Evolutionary conservation across 2,888 invertebrate genomes (phyloP), one percentile per base, ranked within the genome.

Genomic region (Osmoderma eremita): DNA sequence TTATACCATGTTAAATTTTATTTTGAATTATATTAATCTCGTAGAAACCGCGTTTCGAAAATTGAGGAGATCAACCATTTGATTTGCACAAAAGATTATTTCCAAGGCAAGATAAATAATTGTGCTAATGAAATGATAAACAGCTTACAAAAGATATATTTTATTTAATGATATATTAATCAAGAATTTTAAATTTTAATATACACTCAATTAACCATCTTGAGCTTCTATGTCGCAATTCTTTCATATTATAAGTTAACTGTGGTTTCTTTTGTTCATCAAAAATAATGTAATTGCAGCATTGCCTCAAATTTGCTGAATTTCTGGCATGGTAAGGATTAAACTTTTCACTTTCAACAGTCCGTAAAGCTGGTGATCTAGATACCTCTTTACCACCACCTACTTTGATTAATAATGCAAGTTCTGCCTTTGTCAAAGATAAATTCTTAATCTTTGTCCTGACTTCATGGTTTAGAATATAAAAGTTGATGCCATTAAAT

Each of bases 141-240:
- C n/a, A n/a, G n/a, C n/a, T n/a, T n/a, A n/a, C n/a, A n/a, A n/a
- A n/a, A n/a, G n/a, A n/a, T n/a, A n/a, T 30, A 30, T 3, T 30
- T 24, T 24, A 4, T 30, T 30, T 6, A 30, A 42, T 42, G 10
- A 17, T 13, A 42, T 15, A 42, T 22, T 51, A 67, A 45, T 62
- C 65, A 6, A 66, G 17, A 39, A 71, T 69, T 67, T 58, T 54
- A 68, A 73, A 79, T 68, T 71, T 71, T 39, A 78, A 69, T 53
- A 78, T 73, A 69, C 78, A 79, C 22, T 78, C 75, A 65, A 79
- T 73, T 10, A 80, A 70, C 80, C 80, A 80, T 38, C 73, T 74
- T 8, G 76, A 75, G 22, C 74, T 73, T 65, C 72, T 76, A 70
- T 78, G 78, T 58, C 75, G 74, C 18, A 79, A 70, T 66, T 78